phyloP scores from a whole-genome alignment of 2,888 invertebrate genomes.

The Allophyes oxyacanthae region DNA sequence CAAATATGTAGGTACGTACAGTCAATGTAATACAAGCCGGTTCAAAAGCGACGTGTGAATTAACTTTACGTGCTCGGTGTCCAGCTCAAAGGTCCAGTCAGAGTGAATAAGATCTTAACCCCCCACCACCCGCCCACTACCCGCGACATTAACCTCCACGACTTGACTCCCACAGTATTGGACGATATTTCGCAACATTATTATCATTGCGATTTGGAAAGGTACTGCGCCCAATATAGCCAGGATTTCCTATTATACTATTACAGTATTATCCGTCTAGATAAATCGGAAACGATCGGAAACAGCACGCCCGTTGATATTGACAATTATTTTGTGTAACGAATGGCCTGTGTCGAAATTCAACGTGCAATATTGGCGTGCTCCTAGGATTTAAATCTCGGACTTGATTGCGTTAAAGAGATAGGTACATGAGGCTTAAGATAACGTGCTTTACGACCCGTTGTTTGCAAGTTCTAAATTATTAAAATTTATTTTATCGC shows the following conservation, averaged over 20 bases:
- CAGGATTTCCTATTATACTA: constrained; percentile 78
- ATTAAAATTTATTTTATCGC: constrained; percentile 49
- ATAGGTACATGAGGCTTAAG: constrained; percentile 57
- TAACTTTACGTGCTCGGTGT: constrained; percentile 34
- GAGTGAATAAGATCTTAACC: constrained; percentile 32
- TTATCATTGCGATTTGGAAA: constrained; percentile 82
- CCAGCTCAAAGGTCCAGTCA: constrained; percentile 45
- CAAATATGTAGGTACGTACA: too few species aligned
- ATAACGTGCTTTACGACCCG: constrained; percentile 44
- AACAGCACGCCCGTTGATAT: constrained; percentile 71
- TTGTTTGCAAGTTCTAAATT: constrained; percentile 54
- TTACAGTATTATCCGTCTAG: constrained; percentile 68
- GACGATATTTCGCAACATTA: constrained; percentile 76
- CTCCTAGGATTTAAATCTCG: constrained; percentile 71
- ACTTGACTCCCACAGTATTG: constrained; percentile 60
- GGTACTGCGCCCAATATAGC: constrained; percentile 72
- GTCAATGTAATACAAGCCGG: constrained; percentile 28
- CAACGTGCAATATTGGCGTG: constrained; percentile 63
- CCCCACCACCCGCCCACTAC: constrained; percentile 13
- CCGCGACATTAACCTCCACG: constrained; percentile 54
- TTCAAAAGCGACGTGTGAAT: constrained; percentile 48
- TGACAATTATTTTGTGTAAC: constrained; percentile 80
- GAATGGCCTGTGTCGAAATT: constrained; percentile 74
- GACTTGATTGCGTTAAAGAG: constrained; percentile 68
- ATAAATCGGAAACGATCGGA: constrained; percentile 78